Conservation (phyloP, 2,797 vertebrate species). For the Oophaga sylvatica region DNA sequence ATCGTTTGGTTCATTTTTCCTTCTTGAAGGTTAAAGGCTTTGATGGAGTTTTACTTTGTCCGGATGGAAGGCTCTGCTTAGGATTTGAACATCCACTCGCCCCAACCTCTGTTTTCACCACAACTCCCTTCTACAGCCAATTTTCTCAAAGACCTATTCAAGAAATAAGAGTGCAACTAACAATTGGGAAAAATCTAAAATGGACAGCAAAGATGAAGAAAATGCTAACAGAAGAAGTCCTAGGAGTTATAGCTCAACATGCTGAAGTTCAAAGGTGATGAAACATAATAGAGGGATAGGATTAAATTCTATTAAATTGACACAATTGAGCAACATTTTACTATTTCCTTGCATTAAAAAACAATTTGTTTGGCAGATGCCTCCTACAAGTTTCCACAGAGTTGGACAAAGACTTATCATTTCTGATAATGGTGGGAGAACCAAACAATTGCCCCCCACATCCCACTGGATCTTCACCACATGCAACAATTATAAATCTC, state of each 20-base stretch:
- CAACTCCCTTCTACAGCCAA: background rate
- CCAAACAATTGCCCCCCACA: constrained; percentile 18
- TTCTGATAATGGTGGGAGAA: background rate
- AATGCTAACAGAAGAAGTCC: constrained; percentile 37
- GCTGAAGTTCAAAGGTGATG: constrained; percentile 45
- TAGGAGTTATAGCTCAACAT: constrained; percentile 45
- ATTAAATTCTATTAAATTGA: background rate
- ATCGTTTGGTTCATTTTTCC: background rate
- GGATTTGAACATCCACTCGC: constrained; percentile 44
- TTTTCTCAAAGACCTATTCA: background rate
- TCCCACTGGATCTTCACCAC: background rate
- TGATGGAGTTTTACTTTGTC: constrained; percentile 75
- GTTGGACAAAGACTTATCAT: background rate
- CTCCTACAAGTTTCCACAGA: constrained; percentile 4
- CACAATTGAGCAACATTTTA: background rate
- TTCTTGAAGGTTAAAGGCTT: constrained; percentile 75
- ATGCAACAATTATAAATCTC: constrained; percentile 18
- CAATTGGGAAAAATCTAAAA: background rate
- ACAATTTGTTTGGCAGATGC: constrained; percentile 22
- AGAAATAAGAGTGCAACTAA: constrained; percentile 27
- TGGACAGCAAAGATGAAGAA: constrained; percentile 23
- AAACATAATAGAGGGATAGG: background rate
- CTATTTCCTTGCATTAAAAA: background rate
- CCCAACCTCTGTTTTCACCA: background rate
- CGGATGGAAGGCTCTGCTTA: constrained; percentile 75